Evolutionary conservation across 2,888 invertebrate genomes (phyloP).

Genomic region (Copidosoma aretas): DNA sequence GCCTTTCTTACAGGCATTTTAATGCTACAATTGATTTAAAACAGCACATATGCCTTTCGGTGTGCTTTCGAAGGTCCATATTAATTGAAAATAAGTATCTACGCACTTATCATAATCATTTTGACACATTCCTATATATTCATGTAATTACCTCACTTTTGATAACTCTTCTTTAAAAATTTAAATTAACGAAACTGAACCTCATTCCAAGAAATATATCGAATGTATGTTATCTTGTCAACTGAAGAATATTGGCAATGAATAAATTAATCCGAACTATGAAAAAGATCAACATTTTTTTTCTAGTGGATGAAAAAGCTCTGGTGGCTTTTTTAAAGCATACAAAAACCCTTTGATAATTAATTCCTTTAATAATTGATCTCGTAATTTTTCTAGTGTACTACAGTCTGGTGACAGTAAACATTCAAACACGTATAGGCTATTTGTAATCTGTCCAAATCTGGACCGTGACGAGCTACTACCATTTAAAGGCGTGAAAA

Average conservation of each 20-base stretch:
- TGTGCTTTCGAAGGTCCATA: no score
- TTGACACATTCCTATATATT: no score
- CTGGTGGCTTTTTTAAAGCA: constrained; percentile 73
- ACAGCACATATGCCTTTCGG: no score
- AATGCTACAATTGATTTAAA: no score
- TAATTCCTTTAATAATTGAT: constrained; percentile 90
- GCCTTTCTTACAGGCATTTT: no score
- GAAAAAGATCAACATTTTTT: constrained; percentile 33
- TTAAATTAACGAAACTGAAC: no score
- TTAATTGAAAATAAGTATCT: no score
- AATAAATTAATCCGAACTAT: constrained; percentile 31
- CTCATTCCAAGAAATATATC: constrained; percentile 37
- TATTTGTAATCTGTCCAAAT: constrained; percentile 90
- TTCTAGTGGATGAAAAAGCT: constrained; percentile 18
- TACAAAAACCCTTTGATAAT: constrained; percentile 94
- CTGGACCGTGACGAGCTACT: constrained; percentile 90
- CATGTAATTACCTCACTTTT: no score
- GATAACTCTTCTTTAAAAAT: no score
- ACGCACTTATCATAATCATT: no score
- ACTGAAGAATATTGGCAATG: constrained; percentile 36
- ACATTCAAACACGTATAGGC: constrained; percentile 97
- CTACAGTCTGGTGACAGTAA: constrained; percentile 89
- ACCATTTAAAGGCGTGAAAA: constrained; percentile 86
- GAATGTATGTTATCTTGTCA: constrained; percentile 37
- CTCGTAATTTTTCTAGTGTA: constrained; percentile 83